Percentiles rank a stretch among this genome's conserved stretches.
phyloP scores from a whole-genome alignment of 2,888 invertebrate species.

The Noctua janthina region DNA sequence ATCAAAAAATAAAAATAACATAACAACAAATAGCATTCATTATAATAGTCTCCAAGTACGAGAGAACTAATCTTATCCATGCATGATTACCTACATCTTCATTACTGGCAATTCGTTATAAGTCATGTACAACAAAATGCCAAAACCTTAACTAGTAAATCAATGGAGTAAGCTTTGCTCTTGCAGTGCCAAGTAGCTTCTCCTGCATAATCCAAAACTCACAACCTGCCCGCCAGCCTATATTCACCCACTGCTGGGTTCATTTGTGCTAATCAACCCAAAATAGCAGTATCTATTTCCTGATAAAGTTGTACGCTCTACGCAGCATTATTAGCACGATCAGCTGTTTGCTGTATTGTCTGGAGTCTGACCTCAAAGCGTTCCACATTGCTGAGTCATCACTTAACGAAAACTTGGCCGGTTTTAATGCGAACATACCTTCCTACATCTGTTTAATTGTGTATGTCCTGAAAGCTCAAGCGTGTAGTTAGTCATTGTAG shows the following conservation, averaged over 20 bases:
- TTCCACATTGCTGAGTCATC: slow-evolving; percentile 48
- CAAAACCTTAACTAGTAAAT: slow-evolving; percentile 15
- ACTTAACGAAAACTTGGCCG: slow-evolving; percentile 15
- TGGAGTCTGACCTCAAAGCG: slow-evolving; percentile 47
- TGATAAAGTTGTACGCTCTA: not conserved
- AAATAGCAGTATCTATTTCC: not conserved
- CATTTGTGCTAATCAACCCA: not conserved
- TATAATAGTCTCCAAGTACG: slow-evolving; percentile 12
- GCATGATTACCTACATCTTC: slow-evolving; percentile 2
- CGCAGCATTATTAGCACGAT: slow-evolving; percentile 21
- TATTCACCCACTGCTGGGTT: not conserved
- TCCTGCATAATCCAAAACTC: slow-evolving; percentile 5
- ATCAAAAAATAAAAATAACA: slow-evolving; percentile 6
- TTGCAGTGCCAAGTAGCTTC: not conserved
- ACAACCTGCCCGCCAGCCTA: not conserved
- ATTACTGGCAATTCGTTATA: slow-evolving; percentile 12
- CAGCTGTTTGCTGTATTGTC: slow-evolving; percentile 51
- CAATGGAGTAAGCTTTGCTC: not conserved
- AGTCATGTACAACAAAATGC: not conserved
- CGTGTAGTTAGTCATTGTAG: not conserved
- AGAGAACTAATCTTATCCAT: slow-evolving; percentile 33
- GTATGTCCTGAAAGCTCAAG: not conserved
- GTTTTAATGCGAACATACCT: slow-evolving; percentile 2
- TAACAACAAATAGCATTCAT: slow-evolving; percentile 18
- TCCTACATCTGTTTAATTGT: not conserved